phyloP scores from a whole-genome alignment of 2,113 vertebrate genomes.

The Motacilla tschutschensis region DNA sequence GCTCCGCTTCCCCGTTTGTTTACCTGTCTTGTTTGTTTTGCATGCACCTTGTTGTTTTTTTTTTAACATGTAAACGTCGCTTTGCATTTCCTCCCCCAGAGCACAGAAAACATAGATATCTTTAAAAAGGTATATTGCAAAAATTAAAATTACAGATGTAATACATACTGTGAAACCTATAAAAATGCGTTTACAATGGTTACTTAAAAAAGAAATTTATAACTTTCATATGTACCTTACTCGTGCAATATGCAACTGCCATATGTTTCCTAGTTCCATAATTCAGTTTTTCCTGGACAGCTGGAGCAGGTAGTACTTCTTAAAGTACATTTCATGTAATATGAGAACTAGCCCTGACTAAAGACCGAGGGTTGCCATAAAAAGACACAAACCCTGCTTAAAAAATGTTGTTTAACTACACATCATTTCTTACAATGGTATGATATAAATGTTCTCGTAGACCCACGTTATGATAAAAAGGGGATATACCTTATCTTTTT shows the following conservation, averaged over 20 bases:
- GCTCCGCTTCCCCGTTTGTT: slow-evolving; percentile 12
- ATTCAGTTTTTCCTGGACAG: slow-evolving; percentile 80
- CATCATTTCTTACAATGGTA: slow-evolving; percentile 34
- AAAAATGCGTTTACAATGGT: slow-evolving; percentile 80
- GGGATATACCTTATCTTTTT: background rate
- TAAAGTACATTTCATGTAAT: slow-evolving; percentile 74
- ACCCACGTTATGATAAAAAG: background rate
- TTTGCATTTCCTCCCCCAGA: slow-evolving; percentile 30
- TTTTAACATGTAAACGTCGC: slow-evolving; percentile 35
- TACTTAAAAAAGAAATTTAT: slow-evolving; percentile 82
- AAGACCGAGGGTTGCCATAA: slow-evolving; percentile 68
- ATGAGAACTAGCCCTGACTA: slow-evolving; percentile 67
- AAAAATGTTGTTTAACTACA: slow-evolving; percentile 62
- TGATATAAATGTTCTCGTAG: background rate
- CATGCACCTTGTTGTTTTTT: background rate
- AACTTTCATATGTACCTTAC: slow-evolving; percentile 81
- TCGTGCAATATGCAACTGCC: slow-evolving; percentile 73
- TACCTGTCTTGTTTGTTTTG: slow-evolving; percentile 55
- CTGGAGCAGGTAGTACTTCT: slow-evolving; percentile 79
- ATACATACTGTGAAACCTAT: slow-evolving; percentile 78
- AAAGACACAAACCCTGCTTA: slow-evolving; percentile 59
- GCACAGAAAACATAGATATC: slow-evolving; percentile 67
- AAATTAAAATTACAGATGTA: slow-evolving; percentile 80
- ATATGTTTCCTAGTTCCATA: slow-evolving; percentile 80
- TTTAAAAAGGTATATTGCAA: slow-evolving; percentile 71